These are phyloP conservation scores for Bos indicus DNA, from an alignment of 2,113 vertebrate genomes.

Conservation along the genomic window DNA sequence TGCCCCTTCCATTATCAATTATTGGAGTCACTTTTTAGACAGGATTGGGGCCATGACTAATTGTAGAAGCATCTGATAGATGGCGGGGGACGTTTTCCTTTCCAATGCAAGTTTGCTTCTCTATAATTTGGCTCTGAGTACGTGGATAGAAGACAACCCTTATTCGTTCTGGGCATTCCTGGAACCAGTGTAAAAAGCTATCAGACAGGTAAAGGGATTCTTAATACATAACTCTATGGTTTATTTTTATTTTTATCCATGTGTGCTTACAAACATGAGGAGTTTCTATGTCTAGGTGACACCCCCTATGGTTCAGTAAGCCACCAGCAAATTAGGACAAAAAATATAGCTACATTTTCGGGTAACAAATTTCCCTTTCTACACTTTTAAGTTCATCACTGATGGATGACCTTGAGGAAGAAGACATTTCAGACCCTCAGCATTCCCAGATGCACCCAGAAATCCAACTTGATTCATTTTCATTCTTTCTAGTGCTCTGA, in stretches of 20 bases:
- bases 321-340: background rate
- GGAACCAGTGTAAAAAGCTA: background rate
- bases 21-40: conserved; percentile 37
- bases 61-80: conserved; percentile 32
- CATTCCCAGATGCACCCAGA: background rate
- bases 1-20: conserved; percentile 69
- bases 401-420: background rate
- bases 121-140: conserved; percentile 28
- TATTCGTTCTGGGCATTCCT: background rate
- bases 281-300: background rate
- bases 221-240: background rate
- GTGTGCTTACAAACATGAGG: background rate
- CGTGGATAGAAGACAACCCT: background rate
- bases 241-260: background rate
- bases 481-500: conserved; percentile 36
- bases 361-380: background rate
- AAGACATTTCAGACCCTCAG: background rate
- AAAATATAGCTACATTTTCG: background rate
- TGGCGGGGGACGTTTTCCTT: background rate
- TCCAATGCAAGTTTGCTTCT: background rate
- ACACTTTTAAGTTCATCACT: background rate
- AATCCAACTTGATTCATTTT: conserved; percentile 20
- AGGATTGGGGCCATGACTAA: conserved; percentile 55
- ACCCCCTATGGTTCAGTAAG: background rate
- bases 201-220: background rate